Conservation (phyloP, 2,113 vertebrate species). For the Podarcis raffonei region DNA sequence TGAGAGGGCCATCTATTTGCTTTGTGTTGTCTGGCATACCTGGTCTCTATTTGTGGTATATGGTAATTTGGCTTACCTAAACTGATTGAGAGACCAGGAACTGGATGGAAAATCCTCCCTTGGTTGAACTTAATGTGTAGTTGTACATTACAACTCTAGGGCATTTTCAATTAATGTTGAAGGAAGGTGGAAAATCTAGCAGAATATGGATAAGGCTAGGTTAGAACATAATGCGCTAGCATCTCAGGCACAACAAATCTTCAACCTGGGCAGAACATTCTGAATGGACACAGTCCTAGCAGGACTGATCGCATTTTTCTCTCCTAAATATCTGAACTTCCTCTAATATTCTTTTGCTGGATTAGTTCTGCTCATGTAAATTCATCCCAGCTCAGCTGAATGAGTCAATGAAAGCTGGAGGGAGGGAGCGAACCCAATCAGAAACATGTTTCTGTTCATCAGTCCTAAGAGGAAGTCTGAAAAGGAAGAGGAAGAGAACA, state of each 20-base stretch:
- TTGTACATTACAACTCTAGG: not conserved
- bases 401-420: not conserved
- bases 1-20: not conserved
- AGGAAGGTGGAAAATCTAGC: not conserved
- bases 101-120: not conserved
- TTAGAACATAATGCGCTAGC: not conserved
- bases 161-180: not conserved
- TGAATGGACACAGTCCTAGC: not conserved
- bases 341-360: not conserved
- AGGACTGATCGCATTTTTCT: not conserved
- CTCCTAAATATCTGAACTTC: not conserved
- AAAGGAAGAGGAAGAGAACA: not conserved
- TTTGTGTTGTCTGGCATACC: not conserved
- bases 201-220: not conserved
- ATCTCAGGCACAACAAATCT: not conserved
- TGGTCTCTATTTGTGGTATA: not conserved
- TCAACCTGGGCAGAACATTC: not conserved
- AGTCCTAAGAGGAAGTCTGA: not conserved
- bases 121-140: not conserved
- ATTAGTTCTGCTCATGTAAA: not conserved
- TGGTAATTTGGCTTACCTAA: not conserved
- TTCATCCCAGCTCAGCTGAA: not conserved
- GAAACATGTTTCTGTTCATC: not conserved
- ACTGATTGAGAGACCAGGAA: not conserved
- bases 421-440: not conserved